A percentile compares a stretch with the other conserved stretches of the same genome.
Evolutionary conservation across 2,113 vertebrate species (phyloP).

Genomic region (Chaetops frenatus): DNA sequence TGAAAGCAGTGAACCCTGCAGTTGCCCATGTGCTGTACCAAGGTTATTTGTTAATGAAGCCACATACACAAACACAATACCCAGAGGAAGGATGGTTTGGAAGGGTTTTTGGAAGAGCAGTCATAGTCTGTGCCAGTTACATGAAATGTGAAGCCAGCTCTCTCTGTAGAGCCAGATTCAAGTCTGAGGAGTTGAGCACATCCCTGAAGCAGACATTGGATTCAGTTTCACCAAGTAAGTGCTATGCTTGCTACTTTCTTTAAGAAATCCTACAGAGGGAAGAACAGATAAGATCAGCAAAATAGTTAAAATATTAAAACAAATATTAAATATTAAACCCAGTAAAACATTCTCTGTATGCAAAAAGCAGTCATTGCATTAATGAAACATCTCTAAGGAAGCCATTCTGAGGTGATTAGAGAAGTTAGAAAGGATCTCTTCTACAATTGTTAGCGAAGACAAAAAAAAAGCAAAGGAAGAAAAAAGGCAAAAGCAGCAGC

Average conservation of each 20-base stretch:
- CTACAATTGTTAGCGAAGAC: background rate
- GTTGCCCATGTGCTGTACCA: background rate
- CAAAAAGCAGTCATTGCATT: background rate
- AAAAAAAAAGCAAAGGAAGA: background rate
- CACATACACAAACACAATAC: background rate
- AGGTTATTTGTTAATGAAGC: background rate
- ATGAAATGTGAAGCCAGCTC: background rate
- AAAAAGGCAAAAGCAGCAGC: background rate
- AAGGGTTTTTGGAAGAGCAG: background rate
- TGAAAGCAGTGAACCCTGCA: background rate
- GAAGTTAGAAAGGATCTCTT: background rate
- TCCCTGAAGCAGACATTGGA: background rate
- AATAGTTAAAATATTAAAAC: background rate
- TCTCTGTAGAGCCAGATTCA: background rate
- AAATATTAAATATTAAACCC: background rate
- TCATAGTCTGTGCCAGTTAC: background rate
- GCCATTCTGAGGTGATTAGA: background rate
- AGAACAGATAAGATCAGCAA: background rate
- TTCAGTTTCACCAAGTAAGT: background rate
- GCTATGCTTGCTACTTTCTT: background rate
- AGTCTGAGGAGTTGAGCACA: background rate
- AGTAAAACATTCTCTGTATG: background rate
- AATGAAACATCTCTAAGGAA: background rate
- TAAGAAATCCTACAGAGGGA: background rate
- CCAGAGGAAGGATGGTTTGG: background rate